These are phyloP conservation scores for Lamellibrachia luymesi DNA, from an alignment of 1,140 invertebrate genomes.

Conservation along the genomic window DNA sequence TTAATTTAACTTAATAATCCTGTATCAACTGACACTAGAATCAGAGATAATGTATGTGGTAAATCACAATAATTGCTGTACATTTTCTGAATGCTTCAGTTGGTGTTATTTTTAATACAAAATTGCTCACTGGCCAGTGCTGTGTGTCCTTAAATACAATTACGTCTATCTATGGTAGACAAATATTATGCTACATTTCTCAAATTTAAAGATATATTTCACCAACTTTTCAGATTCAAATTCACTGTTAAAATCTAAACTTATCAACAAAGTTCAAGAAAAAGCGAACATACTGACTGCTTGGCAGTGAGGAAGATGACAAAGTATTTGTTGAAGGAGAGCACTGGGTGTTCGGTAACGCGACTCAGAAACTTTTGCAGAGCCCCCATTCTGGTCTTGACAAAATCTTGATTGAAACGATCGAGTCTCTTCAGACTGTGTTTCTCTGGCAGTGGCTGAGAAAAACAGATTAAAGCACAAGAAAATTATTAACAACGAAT, in stretches of 20 bases:
- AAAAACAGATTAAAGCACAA: not conserved
- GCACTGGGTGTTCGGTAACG: slow-evolving; percentile 69
- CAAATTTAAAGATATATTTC: no score
- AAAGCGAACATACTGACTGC: slow-evolving; percentile 59
- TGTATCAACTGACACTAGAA: no score
- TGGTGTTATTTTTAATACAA: no score
- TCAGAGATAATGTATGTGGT: no score
- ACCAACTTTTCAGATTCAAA: no score
- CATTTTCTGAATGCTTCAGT: no score
- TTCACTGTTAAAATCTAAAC: no score
- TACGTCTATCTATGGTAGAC: no score
- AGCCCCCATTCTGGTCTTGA: slow-evolving; percentile 69
- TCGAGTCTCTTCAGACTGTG: slow-evolving; percentile 71
- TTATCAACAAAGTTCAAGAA: not conserved
- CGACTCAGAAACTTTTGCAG: slow-evolving; percentile 70
- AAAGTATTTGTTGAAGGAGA: slow-evolving; percentile 70
- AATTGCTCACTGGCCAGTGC: no score
- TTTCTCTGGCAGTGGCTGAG: slow-evolving; percentile 72
- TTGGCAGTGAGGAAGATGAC: slow-evolving; percentile 71
- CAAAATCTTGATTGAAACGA: slow-evolving; percentile 74
- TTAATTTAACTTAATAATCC: not conserved
- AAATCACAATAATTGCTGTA: no score
- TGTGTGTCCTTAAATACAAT: no score
- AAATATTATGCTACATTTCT: no score
- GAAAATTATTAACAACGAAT: not conserved